Percentiles rank a stretch among this genome's conserved stretches.
Conservation (phyloP, 2,888 invertebrate species). For the Mycalesis mineus region DNA sequence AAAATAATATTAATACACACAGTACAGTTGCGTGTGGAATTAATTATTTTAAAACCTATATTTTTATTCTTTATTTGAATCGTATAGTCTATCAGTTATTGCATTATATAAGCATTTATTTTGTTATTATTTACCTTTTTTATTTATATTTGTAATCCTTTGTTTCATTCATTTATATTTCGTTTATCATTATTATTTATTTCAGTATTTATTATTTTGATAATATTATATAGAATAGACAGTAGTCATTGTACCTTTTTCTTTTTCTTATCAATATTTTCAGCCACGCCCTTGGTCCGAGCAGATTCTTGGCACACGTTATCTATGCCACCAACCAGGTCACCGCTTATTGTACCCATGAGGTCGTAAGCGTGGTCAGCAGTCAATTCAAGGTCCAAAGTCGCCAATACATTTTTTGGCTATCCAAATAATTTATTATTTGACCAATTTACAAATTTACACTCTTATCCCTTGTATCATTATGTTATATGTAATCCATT, state of each 20-base stretch:
- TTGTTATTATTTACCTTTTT: background rate
- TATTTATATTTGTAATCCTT: background rate
- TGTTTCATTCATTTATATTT: background rate
- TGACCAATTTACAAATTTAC: background rate
- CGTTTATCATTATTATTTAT: constrained; percentile 10
- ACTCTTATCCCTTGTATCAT: no score
- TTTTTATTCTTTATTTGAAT: background rate
- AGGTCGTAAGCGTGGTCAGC: constrained; percentile 35
- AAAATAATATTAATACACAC: background rate
- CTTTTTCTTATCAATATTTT: constrained; percentile 32
- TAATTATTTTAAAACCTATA: background rate
- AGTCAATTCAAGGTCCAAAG: constrained; percentile 28
- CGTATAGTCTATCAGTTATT: background rate
- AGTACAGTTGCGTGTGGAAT: background rate
- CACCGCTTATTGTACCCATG: constrained; percentile 62
- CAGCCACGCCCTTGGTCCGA: constrained; percentile 77
- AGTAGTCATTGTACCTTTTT: constrained; percentile 14
- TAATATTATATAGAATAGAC: background rate
- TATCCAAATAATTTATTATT: background rate
- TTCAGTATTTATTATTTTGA: background rate
- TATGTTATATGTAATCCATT: no score
- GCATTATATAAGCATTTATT: background rate
- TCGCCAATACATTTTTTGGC: constrained; percentile 27
- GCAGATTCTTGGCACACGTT: constrained; percentile 76
- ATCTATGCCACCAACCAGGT: constrained; percentile 74